A percentile compares a stretch with the other conserved stretches of the same genome.
Evolutionary conservation across 2,113 vertebrate genomes (phyloP).

Genomic region (Gymnorhina tibicen): DNA sequence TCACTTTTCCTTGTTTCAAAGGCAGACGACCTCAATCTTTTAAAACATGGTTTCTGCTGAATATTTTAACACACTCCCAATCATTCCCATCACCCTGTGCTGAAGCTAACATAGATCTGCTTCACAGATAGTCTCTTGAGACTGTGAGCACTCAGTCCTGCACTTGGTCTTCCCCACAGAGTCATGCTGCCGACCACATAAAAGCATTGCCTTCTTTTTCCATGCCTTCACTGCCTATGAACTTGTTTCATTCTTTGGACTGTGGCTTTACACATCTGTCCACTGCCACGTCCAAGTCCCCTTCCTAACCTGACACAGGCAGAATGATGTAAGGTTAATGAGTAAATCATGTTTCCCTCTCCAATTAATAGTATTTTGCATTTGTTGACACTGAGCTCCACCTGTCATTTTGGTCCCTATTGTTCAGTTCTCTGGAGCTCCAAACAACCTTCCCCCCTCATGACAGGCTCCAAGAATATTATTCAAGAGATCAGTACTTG

Average conservation of each 20-base stretch:
- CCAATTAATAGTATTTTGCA: background rate
- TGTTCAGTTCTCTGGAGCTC: background rate
- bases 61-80: background rate
- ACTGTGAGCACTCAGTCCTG: background rate
- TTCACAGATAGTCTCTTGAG: background rate
- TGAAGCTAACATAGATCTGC: background rate
- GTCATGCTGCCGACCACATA: fast-evolving
- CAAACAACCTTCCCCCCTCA: background rate
- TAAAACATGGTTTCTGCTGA: background rate
- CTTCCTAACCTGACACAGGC: background rate
- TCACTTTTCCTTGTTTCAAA: background rate
- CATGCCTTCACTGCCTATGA: background rate
- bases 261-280: background rate
- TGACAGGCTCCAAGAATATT: background rate
- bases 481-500: background rate
- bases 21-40: background rate
- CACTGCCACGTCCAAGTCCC: background rate
- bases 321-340: background rate
- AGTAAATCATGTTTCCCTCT: background rate
- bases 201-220: background rate
- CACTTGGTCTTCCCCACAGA: background rate
- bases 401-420: background rate
- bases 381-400: background rate
- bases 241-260: background rate
- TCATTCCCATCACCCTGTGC: background rate